These are phyloP conservation scores for Hypsopygia costalis DNA, from an alignment of 2,888 invertebrate genomes.

Conservation along the genomic window DNA sequence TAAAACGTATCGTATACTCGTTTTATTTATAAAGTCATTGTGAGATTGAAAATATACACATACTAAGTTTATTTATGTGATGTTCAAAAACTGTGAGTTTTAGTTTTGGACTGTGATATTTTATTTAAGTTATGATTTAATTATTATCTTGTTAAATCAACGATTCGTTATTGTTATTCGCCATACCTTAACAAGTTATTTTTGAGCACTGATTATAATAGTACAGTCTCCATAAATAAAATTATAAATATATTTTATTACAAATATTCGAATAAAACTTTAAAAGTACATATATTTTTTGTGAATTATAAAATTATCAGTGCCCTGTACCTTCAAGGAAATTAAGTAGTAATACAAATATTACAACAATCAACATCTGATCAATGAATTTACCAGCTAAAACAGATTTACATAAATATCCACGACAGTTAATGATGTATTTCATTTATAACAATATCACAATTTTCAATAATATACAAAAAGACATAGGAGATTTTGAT, in stretches of 20 bases:
- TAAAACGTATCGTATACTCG: conserved; percentile 13
- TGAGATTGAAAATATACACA: conserved; percentile 61
- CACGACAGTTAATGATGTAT: conserved; percentile 55
- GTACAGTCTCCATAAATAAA: conserved; percentile 23
- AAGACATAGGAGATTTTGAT: conserved; percentile 69
- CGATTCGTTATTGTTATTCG: conserved; percentile 41
- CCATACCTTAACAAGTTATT: conserved; percentile 57
- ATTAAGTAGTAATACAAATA: conserved; percentile 15
- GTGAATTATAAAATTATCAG: conserved; percentile 15
- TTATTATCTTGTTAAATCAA: conserved; percentile 41
- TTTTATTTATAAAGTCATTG: conserved; percentile 23
- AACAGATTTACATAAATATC: conserved; percentile 52
- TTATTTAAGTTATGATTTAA: conserved; percentile 31
- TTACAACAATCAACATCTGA: conserved; percentile 48
- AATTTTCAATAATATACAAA: conserved; percentile 79
- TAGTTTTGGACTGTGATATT: conserved; percentile 50
- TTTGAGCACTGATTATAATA: conserved; percentile 67
- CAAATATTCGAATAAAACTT: conserved; percentile 14
- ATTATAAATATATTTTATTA: conserved; percentile 7
- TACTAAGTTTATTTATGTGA: conserved; percentile 50
- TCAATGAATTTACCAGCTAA: conserved; percentile 40
- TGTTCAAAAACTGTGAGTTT: conserved; percentile 58
- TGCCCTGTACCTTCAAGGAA: conserved; percentile 16
- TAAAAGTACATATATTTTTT: conserved; percentile 11
- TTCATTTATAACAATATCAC: conserved; percentile 77